Conservation (phyloP, 23 tunicate species). For the Clavelina lepadiformis region DNA sequence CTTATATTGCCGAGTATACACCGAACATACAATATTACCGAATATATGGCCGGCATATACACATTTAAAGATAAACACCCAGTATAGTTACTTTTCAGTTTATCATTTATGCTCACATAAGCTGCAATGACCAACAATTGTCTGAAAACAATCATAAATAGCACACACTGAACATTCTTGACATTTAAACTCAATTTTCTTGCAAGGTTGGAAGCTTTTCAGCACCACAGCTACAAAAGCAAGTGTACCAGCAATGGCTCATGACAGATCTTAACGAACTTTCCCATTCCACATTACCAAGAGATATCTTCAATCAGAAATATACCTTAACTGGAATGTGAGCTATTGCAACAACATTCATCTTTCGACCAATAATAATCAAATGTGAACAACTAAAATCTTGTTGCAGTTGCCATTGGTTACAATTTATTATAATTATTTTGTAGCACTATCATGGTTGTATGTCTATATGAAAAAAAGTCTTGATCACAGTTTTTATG, state of each 20-base stretch:
- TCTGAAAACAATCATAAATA: not conserved
- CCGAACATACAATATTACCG: too few relatives aligned
- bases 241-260: conserved; percentile 82
- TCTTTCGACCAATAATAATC: too few relatives aligned
- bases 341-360: too few relatives aligned
- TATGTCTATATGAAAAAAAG: not conserved
- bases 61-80: too few relatives aligned
- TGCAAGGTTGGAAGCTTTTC: not conserved
- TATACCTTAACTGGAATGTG: conserved; percentile 68
- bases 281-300: conserved; percentile 27
- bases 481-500: not conserved
- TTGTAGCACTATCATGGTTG: not conserved
- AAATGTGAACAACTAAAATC: too few relatives aligned
- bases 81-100: too few relatives aligned
- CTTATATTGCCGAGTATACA: not conserved
- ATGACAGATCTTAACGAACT: conserved; percentile 60
- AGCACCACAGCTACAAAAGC: conserved; percentile 21
- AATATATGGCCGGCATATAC: too few relatives aligned
- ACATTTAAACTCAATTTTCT: not conserved
- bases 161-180: not conserved
- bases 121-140: not conserved
- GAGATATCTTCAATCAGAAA: conserved; percentile 24
- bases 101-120: too few relatives aligned
- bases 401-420: not conserved
- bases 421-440: not conserved